Evolutionary conservation across 1,140 invertebrate genomes (phyloP), one percentile per base, ranked within the genome.

Genomic region (Panagrolaimus sp.): DNA sequence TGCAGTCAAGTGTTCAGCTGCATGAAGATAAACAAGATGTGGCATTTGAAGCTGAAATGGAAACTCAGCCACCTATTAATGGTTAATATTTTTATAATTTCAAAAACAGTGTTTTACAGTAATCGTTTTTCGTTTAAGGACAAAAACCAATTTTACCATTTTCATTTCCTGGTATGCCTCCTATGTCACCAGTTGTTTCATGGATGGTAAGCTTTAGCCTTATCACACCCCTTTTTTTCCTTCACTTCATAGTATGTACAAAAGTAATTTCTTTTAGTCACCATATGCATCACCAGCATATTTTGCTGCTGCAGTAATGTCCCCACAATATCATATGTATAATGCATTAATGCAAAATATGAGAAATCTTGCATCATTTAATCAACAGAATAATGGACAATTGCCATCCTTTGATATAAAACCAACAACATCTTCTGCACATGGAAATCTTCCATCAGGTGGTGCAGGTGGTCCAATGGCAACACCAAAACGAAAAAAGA

Each of bases 1-100:
- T 68, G 9, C 64, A 68, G 14, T 70, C 68, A 1, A 69, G 46
- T 11, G 23, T 48, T 5, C 68, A 70, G 27, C 64, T 70, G 9
- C 16, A 46, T 47, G 68, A 70, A 53, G 68, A 70, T 65, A 70
- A 70, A 44, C 70, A 70, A 31, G 68, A 70, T 66, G 68, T 70
- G 1, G 68, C 68, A 8, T 70, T 47, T 31, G 68, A 70, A 47
- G 45, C 64, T 0, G 68, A 70, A 38, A 9, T 70, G 9, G 68
- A 70, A 57, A 44, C 45, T 3, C 65, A 46, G 63, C 70, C 20
- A 4, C 14, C 14, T 11, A 20, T 57, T 0, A 38, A 38, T 38
- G 31, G 31, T 38, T 4, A 2, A 38, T 38, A 38, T 7, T 38
- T 38, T 38, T 38, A 7, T 38, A 38, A 4, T 38, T 38, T 38